phyloP scores from a whole-genome alignment of 2,797 vertebrate genomes.

The Aphelocoma californica region DNA sequence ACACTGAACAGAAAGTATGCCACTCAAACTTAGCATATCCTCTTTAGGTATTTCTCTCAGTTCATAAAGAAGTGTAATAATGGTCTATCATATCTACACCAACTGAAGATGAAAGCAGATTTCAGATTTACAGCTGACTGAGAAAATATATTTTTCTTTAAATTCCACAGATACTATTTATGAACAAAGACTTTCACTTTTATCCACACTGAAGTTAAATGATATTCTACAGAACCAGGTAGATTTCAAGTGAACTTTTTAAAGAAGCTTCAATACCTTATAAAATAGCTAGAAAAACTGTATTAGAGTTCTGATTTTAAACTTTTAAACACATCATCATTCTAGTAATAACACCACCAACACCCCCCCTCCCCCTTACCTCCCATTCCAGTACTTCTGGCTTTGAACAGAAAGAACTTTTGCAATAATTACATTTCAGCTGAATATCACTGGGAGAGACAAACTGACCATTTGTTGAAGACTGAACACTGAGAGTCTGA shows the following conservation, averaged over 20 bases:
- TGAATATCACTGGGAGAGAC: slow-evolving; percentile 83
- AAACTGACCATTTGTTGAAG: slow-evolving; percentile 88
- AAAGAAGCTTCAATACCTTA: neutral
- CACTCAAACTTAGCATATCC: neutral
- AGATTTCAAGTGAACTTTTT: neutral
- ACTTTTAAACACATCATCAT: neutral
- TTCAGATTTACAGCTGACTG: neutral
- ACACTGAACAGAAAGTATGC: neutral
- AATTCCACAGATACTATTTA: neutral
- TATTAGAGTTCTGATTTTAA: neutral
- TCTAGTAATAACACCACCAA: neutral
- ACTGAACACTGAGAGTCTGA: slow-evolving; percentile 87
- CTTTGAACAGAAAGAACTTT: slow-evolving; percentile 91
- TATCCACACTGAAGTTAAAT: neutral
- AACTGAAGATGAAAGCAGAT: neutral
- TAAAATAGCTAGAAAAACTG: neutral
- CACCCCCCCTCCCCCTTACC: slow-evolving; percentile 78
- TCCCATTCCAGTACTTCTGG: slow-evolving; percentile 97
- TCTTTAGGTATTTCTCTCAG: neutral
- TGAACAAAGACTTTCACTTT: neutral
- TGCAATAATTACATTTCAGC: slow-evolving; percentile 97
- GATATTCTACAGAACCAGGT: neutral
- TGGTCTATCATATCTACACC: neutral
- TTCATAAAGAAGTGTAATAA: neutral
- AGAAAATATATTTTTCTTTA: neutral